phyloP scores from a whole-genome alignment of 2,797 vertebrate genomes.

The Scleropages formosus region DNA sequence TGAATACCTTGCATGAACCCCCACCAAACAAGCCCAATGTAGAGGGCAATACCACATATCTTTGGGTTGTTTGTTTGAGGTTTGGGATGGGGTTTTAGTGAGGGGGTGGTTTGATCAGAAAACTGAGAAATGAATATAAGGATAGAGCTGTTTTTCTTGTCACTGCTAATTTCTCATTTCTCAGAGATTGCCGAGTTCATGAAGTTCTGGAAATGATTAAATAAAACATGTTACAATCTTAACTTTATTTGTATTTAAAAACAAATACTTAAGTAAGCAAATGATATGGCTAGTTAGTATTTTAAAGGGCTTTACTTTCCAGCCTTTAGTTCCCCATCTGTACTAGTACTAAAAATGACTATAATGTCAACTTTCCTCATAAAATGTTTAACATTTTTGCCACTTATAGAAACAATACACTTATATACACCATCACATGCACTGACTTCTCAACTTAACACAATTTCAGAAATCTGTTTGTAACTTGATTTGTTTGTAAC shows the following conservation, averaged over 20 bases:
- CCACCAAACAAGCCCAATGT: not conserved
- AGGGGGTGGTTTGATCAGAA: not conserved
- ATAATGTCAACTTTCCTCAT: too few species aligned
- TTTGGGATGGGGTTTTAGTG: conserved; percentile 8
- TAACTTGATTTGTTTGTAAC: not conserved
- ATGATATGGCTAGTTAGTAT: too few species aligned
- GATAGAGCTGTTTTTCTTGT: conserved; percentile 14
- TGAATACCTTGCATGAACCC: not conserved
- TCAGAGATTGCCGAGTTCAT: not conserved
- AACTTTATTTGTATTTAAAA: too few species aligned
- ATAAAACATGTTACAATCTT: not conserved
- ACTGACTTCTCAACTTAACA: too few species aligned
- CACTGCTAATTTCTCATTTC: conserved; percentile 9
- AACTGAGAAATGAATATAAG: conserved; percentile 1
- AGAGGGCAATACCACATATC: not conserved
- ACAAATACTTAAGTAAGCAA: too few species aligned
- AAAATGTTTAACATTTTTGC: not conserved
- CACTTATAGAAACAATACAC: too few species aligned
- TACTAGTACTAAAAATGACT: too few species aligned
- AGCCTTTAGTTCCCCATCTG: too few species aligned
- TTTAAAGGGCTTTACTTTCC: too few species aligned
- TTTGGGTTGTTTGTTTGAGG: not conserved
- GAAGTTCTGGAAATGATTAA: conserved; percentile 23
- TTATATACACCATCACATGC: too few species aligned
- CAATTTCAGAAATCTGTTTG: too few species aligned